Evolutionary conservation across 2,113 vertebrate genomes (phyloP).

Genomic region (Hirundichthys speculiger): DNA sequence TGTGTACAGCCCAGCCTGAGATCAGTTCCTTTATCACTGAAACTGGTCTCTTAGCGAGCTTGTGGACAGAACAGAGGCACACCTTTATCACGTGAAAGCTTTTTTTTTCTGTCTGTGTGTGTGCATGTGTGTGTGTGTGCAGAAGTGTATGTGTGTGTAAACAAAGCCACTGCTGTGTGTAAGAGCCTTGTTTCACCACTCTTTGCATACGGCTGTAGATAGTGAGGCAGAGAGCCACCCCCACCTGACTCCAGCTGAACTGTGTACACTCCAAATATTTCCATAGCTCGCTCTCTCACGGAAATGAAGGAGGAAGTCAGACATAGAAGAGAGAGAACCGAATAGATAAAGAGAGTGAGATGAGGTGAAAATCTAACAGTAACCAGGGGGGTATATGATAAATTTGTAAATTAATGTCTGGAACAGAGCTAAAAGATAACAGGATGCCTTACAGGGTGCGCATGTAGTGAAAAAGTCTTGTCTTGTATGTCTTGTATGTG

Average conservation of each 20-base stretch:
- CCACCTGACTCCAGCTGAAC: conserved; percentile 62
- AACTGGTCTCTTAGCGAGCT: conserved; percentile 41
- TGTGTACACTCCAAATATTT: conserved; percentile 84
- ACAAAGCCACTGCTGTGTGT: conserved; percentile 71
- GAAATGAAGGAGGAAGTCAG: conserved; percentile 73
- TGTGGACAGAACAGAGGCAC: conserved; percentile 58
- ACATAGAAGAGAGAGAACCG: conserved; percentile 14
- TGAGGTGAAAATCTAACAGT: not conserved
- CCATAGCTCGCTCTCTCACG: conserved; percentile 67
- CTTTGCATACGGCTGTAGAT: conserved; percentile 83
- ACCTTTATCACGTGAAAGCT: conserved; percentile 64
- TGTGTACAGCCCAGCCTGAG: conserved; percentile 5
- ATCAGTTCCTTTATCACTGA: conserved; percentile 31
- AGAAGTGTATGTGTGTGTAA: conserved; percentile 43
- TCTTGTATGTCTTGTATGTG: too few species aligned
- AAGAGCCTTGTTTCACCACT: conserved; percentile 54
- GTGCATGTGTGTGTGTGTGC: conserved; percentile 9
- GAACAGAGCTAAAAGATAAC: not conserved
- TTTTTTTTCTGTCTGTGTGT: conserved; percentile 22
- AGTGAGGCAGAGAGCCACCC: conserved; percentile 49
- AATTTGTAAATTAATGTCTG: not conserved
- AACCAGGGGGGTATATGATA: not conserved
- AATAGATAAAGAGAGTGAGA: conserved; percentile 1
- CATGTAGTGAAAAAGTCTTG: not conserved
- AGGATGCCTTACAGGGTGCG: not conserved